phyloP scores from a whole-genome alignment of 1,140 invertebrate species.

The Brachystomella parvula region DNA sequence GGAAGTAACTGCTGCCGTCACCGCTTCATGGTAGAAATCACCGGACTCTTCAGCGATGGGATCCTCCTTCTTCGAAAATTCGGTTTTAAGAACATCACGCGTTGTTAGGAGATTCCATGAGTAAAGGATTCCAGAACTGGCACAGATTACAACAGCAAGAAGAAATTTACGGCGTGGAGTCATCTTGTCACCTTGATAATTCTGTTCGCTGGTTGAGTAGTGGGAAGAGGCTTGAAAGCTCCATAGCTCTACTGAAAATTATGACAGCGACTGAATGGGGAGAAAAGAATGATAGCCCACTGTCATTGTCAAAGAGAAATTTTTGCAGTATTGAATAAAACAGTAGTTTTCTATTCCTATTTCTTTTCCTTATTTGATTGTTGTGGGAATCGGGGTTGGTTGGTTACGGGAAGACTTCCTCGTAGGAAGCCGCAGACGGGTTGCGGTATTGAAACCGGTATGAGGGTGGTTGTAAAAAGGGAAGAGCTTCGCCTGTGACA shows the following conservation, averaged over 20 bases:
- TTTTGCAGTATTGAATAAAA: too few relatives aligned
- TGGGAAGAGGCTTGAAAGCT: background rate
- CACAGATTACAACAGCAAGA: background rate
- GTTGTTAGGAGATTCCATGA: slow-evolving; percentile 1
- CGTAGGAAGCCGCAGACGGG: too few relatives aligned
- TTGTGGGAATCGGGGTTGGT: too few relatives aligned
- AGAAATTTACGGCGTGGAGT: background rate
- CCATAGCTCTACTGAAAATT: background rate
- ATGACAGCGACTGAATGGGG: background rate
- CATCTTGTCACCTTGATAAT: background rate
- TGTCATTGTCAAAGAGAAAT: too few relatives aligned
- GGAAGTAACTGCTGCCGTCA: background rate
- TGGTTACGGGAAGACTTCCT: too few relatives aligned
- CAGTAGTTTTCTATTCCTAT: too few relatives aligned
- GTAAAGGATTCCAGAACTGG: background rate
- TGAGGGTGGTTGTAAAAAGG: too few relatives aligned
- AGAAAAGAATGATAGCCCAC: background rate
- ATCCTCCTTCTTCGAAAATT: background rate
- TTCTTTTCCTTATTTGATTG: too few relatives aligned
- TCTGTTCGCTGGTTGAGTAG: too few relatives aligned
- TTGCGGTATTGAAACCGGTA: too few relatives aligned
- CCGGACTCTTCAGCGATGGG: background rate
- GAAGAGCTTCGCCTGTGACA: too few relatives aligned
- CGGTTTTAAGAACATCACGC: background rate
- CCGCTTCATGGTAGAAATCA: background rate